phyloP scores from a whole-genome alignment of 1,140 invertebrate species.

The Drosophila nigromelanica region DNA sequence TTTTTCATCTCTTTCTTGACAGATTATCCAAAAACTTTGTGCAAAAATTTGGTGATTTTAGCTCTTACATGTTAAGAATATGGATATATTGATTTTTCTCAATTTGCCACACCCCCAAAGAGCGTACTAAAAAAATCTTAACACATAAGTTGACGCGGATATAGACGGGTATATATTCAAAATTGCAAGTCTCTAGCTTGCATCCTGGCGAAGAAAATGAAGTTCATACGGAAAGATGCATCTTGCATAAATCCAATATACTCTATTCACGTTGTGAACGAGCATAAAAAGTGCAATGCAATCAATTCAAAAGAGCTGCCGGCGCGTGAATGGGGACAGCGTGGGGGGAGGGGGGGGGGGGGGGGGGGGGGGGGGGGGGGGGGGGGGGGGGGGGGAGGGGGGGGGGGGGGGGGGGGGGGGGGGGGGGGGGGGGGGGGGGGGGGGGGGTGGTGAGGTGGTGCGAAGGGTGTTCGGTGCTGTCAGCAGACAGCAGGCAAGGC shows the following conservation, averaged over 20 bases:
- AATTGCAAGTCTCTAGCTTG: too few species aligned
- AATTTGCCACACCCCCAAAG: too few species aligned
- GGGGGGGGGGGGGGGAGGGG: neutral
- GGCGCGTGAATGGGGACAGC: conserved; percentile 1
- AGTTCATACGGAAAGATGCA: too few species aligned
- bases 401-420: neutral
- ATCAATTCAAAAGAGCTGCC: conserved; percentile 70
- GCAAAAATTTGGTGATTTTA: too few species aligned
- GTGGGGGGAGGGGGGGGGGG: neutral
- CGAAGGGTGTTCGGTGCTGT: neutral
- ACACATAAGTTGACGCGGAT: too few species aligned
- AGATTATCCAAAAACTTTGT: too few species aligned
- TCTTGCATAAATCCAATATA: neutral
- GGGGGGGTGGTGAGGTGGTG: neutral
- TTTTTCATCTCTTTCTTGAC: too few species aligned
- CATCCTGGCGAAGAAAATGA: too few species aligned
- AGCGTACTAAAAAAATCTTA: too few species aligned
- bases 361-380: neutral
- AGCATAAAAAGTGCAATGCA: conserved; percentile 72
- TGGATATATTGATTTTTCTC: too few species aligned
- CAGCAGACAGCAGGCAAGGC: conserved; percentile 47
- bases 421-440: neutral
- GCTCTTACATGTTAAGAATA: too few species aligned
- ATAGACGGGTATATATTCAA: too few species aligned
- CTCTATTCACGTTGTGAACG: neutral